Percentiles rank a stretch among this genome's conserved stretches.
These are phyloP conservation scores for Halichoeres trimaculatus DNA, from an alignment of 2,113 vertebrate species.

Conservation along the genomic window DNA sequence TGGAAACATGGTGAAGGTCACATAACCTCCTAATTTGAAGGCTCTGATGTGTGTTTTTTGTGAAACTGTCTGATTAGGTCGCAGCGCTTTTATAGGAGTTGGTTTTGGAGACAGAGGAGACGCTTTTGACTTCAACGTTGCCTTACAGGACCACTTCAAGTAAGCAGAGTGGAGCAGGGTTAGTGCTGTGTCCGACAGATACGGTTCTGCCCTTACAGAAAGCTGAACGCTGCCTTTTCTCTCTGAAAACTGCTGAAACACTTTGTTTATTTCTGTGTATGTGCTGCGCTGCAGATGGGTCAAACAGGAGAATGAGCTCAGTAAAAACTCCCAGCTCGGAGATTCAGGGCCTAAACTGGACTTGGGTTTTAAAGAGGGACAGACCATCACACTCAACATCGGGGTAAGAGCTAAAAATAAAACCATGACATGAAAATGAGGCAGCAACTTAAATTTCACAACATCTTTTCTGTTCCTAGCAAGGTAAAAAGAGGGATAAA, in stretches of 20 bases:
- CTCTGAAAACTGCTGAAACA: constrained; percentile 38
- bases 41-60: not conserved
- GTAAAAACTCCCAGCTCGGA: constrained; percentile 87
- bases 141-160: constrained; percentile 98
- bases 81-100: constrained; percentile 95
- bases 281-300: constrained; percentile 86
- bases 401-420: constrained; percentile 81
- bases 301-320: constrained; percentile 91
- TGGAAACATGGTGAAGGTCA: not conserved
- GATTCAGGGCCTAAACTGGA: constrained; percentile 91
- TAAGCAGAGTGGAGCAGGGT: constrained; percentile 53
- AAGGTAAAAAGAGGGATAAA: constrained; percentile 91
- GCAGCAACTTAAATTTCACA: too few relatives aligned
- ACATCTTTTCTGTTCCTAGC: constrained; percentile 65
- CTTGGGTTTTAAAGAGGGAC: constrained; percentile 95
- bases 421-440: too few relatives aligned
- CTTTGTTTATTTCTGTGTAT: constrained; percentile 46
- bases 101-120: constrained; percentile 95
- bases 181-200: not conserved
- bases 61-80: constrained; percentile 79
- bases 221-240: constrained; percentile 17
- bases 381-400: constrained; percentile 96
- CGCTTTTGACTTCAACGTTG: constrained; percentile 96
- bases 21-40: not conserved
- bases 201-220: not conserved